Evolutionary conservation across 2,888 invertebrate genomes (phyloP), one percentile per base, ranked within the genome.

Genomic region (Eudemis profundana): DNA sequence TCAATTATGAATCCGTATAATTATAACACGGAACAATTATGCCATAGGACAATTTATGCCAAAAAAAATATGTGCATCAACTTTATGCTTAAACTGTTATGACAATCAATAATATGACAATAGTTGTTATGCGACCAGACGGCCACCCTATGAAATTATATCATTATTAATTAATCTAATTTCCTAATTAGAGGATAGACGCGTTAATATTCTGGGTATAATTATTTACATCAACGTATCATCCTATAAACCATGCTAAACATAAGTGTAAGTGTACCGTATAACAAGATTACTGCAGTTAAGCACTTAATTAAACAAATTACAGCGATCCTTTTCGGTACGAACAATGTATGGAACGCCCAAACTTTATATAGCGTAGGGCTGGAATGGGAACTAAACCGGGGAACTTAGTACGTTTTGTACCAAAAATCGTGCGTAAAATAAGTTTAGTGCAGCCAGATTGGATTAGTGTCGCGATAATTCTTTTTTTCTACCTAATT

Each of bases 271-370:
- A 36, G n/a, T 15, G 15, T 29, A 36, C 29, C 38, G 17, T 65
- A 53, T 42, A 62, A 56, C 61, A 53, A 33, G 47, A 61, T 61
- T 68, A 61, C 65, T 42, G 68, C 38, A 51, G 57, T 64, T 42
- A 50, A 64, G 50, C 47, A 46, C 51, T 68, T 68, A 64, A 68
- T 68, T 64, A 65, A 56, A 44, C 44, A 36, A 64, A 61, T 68
- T 33, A 63, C 50, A 29, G 46, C 44, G 56, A 68, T 53, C 60
- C 53, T 53, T 57, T 54, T 40, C 42, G 23, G 29, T 14, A 3
- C 46, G 40, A n/a, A 63, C 63, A 62, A 63, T 63, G 56, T 50
- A 64, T 57, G 57, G 27, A 49, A 21, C 29, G 50, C 23, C 33
- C 50, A 27, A 49, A 64, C 57, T 57, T 51, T 64, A 50, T 44